Conservation (phyloP, 1,140 invertebrate species). For the Galendromus occidentalis region DNA sequence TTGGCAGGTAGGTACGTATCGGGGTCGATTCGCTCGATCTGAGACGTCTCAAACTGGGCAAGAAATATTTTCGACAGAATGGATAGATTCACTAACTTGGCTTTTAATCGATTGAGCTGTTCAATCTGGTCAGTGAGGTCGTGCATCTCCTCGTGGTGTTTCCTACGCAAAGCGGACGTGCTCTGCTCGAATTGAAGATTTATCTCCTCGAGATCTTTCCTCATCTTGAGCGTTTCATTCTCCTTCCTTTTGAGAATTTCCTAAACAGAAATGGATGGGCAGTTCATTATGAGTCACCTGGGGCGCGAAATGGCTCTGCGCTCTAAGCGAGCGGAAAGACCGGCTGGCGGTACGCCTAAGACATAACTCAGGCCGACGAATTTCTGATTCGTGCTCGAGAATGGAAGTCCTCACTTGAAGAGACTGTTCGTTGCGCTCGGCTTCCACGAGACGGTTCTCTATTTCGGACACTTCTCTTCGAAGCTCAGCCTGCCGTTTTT, state of each 20-base stretch:
- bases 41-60: no score
- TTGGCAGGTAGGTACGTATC: no score
- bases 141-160: conserved; percentile 32
- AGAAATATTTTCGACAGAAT: no score
- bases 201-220: conserved; percentile 31
- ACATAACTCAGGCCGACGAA: no score
- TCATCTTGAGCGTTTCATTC: conserved; percentile 32
- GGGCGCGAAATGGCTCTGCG: no score
- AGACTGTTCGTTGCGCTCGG: conserved; percentile 2
- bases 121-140: conserved; percentile 35
- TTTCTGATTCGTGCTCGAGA: no score
- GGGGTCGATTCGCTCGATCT: no score
- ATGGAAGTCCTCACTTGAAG: conserved; percentile 19
- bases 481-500: background rate
- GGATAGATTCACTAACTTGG: background rate
- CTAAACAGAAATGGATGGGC: conserved; percentile 30
- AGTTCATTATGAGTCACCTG: no score
- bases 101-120: conserved; percentile 30
- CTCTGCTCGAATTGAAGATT: conserved; percentile 24
- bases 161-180: conserved; percentile 34
- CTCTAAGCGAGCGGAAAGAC: no score
- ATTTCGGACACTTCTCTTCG: background rate
- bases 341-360: no score
- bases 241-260: conserved; percentile 34
- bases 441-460: background rate